A percentile compares a stretch with the other conserved stretches of the same genome.
Conservation (phyloP, 2,797 vertebrate species). For the Phrynocephalus forsythii region DNA sequence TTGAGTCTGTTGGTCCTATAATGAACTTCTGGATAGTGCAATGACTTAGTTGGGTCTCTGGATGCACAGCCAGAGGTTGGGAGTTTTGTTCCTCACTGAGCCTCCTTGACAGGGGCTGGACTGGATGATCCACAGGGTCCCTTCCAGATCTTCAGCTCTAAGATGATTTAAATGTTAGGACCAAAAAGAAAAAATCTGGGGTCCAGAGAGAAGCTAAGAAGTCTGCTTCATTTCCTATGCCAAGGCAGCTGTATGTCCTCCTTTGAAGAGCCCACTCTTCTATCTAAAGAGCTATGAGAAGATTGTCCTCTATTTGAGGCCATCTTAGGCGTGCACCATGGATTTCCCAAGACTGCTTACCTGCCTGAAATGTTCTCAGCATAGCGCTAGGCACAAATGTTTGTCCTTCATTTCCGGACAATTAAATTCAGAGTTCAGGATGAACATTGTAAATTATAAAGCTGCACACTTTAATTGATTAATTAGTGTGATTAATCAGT, state of each 20-base stretch:
- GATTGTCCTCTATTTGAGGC: background rate
- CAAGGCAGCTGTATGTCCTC: too few species aligned
- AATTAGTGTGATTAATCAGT: constrained; percentile 38
- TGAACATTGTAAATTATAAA: constrained; percentile 33
- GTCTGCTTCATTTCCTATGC: too few species aligned
- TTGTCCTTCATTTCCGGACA: constrained; percentile 26
- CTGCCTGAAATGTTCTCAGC: background rate
- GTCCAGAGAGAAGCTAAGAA: too few species aligned
- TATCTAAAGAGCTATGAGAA: too few species aligned
- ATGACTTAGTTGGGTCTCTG: too few species aligned
- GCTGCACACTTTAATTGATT: constrained; percentile 31
- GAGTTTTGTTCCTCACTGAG: too few species aligned
- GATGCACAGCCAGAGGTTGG: too few species aligned
- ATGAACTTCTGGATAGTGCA: too few species aligned
- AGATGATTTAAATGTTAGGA: background rate
- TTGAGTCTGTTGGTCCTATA: too few species aligned
- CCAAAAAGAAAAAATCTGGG: too few species aligned
- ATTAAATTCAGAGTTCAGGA: constrained; percentile 21
- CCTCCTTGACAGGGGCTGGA: background rate
- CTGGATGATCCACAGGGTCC: background rate
- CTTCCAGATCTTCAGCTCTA: background rate
- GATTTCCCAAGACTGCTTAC: background rate
- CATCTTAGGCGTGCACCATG: background rate
- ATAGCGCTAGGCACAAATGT: background rate
- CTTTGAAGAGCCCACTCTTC: too few species aligned